Percentiles rank a stretch among this genome's conserved stretches.
phyloP scores from a whole-genome alignment of 2,797 vertebrate genomes.

The Gallirallus australis region DNA sequence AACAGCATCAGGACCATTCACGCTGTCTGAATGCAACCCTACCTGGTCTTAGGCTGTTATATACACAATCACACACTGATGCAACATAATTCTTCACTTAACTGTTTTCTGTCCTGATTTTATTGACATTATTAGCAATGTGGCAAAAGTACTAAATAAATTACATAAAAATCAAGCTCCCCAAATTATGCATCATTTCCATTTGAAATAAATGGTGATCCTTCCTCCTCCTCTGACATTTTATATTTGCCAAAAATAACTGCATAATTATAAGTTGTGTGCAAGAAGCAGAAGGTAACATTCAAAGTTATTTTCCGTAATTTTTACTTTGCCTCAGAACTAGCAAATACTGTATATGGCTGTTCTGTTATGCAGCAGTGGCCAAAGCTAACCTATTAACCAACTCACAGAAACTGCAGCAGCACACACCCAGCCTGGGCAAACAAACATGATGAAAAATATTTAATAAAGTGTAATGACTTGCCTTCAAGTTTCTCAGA shows the following conservation, averaged over 20 bases:
- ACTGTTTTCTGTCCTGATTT: neutral
- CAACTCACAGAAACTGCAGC: neutral
- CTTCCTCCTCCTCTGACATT: constrained; percentile 51
- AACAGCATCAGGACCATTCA: neutral
- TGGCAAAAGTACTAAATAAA: neutral
- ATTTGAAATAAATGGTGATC: constrained; percentile 42
- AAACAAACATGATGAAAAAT: constrained; percentile 25
- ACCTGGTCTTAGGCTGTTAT: neutral
- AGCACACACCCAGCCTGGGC: neutral
- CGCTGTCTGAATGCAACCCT: neutral
- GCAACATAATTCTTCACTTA: neutral
- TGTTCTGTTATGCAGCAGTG: neutral
- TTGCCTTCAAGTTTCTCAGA: constrained; percentile 6
- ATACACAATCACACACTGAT: neutral
- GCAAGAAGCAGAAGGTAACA: constrained; percentile 64
- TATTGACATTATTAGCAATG: neutral
- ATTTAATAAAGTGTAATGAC: neutral
- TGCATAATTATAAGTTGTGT: constrained; percentile 50
- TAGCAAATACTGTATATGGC: neutral
- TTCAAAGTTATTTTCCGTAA: constrained; percentile 50
- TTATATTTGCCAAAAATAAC: constrained; percentile 59
- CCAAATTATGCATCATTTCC: constrained; percentile 2
- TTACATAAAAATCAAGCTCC: neutral
- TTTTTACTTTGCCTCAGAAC: neutral
- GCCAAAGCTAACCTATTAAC: constrained; percentile 10